A percentile compares a stretch with the other conserved stretches of the same genome.
These are phyloP conservation scores for Paradoxurus hermaphroditus DNA, from an alignment of 2,113 vertebrate species.

Conservation along the genomic window DNA sequence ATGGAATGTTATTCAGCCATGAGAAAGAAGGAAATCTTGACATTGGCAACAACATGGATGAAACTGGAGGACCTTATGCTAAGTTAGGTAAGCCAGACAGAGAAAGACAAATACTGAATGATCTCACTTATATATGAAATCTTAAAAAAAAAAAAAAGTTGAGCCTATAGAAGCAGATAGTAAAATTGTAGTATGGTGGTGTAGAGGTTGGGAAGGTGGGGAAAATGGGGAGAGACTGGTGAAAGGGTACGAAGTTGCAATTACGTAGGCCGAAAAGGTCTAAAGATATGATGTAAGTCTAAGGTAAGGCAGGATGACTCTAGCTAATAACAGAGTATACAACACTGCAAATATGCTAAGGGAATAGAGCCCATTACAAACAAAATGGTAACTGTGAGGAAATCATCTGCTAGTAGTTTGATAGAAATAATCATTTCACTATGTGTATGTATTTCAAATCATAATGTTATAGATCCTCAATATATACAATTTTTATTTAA, in stretches of 20 bases:
- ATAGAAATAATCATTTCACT: neutral
- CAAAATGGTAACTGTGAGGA: neutral
- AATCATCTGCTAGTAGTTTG: neutral
- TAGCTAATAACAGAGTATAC: rapidly evolving
- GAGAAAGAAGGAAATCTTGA: neutral
- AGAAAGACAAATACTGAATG: neutral
- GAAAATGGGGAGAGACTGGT: too few species aligned
- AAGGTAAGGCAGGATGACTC: rapidly evolving
- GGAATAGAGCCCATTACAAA: neutral
- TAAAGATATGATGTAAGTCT: too few species aligned
- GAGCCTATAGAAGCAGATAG: neutral
- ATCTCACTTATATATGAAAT: neutral
- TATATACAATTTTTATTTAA: neutral
- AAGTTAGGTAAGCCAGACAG: neutral
- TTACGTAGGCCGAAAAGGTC: too few species aligned
- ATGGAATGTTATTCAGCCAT: neutral
- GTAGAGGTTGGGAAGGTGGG: too few species aligned
- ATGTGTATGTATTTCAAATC: neutral
- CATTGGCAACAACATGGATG: rapidly evolving
- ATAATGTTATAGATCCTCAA: too few species aligned
- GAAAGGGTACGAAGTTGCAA: neutral
- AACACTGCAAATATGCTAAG: neutral
- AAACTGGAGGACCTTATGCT: neutral
- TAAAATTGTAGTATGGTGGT: too few species aligned
- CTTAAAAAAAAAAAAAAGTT: neutral